phyloP scores from a whole-genome alignment of 2,797 vertebrate genomes.

The Smutsia temminckii region DNA sequence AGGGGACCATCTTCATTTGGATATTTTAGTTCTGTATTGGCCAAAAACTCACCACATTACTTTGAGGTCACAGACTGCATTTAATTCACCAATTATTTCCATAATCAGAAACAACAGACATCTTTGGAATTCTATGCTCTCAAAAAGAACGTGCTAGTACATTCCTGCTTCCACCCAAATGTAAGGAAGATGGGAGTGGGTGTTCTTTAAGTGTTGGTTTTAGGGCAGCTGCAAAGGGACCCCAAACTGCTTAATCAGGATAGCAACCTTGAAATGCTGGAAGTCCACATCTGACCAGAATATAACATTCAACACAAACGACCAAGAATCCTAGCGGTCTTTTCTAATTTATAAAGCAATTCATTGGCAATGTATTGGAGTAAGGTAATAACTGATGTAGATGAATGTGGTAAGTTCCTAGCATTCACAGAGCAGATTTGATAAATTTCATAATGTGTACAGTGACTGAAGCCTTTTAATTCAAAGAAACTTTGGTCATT shows the following conservation, averaged over 20 bases:
- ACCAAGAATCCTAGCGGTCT: background rate
- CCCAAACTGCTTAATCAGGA: background rate
- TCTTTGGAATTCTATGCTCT: slow-evolving; percentile 1
- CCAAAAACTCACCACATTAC: background rate
- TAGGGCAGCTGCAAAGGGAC: background rate
- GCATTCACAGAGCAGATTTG: background rate
- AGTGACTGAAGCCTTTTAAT: background rate
- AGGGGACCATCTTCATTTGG: background rate
- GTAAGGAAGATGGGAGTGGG: background rate
- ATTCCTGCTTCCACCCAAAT: background rate
- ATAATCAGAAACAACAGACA: background rate
- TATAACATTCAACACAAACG: background rate
- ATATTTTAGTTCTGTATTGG: background rate
- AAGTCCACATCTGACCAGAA: background rate
- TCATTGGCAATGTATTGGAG: background rate
- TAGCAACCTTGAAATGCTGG: background rate
- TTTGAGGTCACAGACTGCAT: background rate
- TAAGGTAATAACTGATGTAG: background rate
- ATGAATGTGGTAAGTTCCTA: background rate
- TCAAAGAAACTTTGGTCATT: slow-evolving; percentile 5
- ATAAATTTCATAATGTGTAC: slow-evolving; percentile 10
- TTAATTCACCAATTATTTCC: background rate
- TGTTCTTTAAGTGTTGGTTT: background rate
- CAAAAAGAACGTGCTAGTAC: background rate
- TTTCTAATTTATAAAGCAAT: background rate